These are phyloP conservation scores for Poeciliopsis presidionis DNA, from an alignment of 2,797 vertebrate genomes.

Conservation along the genomic window DNA sequence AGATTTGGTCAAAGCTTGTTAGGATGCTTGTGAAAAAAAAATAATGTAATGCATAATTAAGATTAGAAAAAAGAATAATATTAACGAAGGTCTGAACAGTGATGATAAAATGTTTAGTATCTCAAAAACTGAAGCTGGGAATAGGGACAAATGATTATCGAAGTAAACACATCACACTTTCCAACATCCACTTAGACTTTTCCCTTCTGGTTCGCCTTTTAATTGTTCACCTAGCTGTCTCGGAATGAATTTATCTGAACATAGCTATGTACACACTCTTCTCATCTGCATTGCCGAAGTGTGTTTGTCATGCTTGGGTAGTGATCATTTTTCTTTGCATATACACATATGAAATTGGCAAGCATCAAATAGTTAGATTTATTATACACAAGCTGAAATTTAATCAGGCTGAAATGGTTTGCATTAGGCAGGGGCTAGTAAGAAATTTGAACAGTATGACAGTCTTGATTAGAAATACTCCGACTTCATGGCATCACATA, in stretches of 20 bases:
- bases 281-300: slow-evolving; percentile 15
- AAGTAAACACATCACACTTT: slow-evolving; percentile 58
- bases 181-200: slow-evolving; percentile 33
- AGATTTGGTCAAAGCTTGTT: not conserved
- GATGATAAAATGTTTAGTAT: not conserved
- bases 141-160: slow-evolving; percentile 51
- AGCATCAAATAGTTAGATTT: not conserved
- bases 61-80: not conserved
- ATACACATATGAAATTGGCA: not conserved
- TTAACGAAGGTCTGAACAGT: not conserved
- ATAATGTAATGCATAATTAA: not conserved
- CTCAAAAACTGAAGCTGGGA: slow-evolving; percentile 3
- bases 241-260: slow-evolving; percentile 41
- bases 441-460: not conserved
- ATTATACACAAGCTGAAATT: not conserved
- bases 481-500: too few relatives aligned
- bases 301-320: not conserved
- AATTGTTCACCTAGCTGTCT: slow-evolving; percentile 49
- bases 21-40: not conserved
- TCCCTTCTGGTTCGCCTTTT: slow-evolving; percentile 48
- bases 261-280: slow-evolving; percentile 16
- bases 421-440: not conserved
- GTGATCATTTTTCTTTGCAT: not conserved
- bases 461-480: not conserved
- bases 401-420: slow-evolving; percentile 1